phyloP scores from a whole-genome alignment of 1,140 invertebrate species.

The Achroia grisella region DNA sequence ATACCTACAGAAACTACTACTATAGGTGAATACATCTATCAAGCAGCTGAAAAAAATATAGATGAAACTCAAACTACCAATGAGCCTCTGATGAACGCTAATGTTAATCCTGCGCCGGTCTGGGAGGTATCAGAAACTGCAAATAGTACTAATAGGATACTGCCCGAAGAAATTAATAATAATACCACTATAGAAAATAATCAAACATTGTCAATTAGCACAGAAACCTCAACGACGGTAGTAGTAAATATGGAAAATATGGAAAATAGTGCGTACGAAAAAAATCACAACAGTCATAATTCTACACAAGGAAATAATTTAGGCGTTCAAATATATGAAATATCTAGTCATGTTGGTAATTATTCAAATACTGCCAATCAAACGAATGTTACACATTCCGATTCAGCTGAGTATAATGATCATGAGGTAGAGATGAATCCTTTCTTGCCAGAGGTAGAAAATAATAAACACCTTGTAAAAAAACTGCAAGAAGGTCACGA shows the following conservation, averaged over 20 bases:
- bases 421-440: conserved; percentile 76
- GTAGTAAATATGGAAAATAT: conserved; percentile 1
- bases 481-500: conserved; percentile 72
- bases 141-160: conserved; percentile 20
- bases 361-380: conserved; percentile 17
- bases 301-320: conserved; percentile 40
- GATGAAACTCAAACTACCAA: neutral
- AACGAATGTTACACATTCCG: conserved; percentile 27
- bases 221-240: conserved; percentile 2
- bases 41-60: conserved; percentile 20
- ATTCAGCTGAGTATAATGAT: conserved; percentile 48
- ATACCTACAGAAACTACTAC: conserved; percentile 36
- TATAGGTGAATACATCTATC: conserved; percentile 49
- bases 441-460: conserved; percentile 77
- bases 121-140: conserved; percentile 49
- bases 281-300: conserved; percentile 18
- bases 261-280: conserved; percentile 6
- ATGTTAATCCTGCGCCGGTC: conserved; percentile 42
- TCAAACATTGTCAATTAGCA: neutral
- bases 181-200: neutral
- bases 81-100: neutral
- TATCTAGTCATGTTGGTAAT: conserved; percentile 42
- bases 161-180: conserved; percentile 11
- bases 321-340: conserved; percentile 58
- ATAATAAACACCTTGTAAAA: conserved; percentile 73